Conservation (phyloP, 1,140 invertebrate species). For the Nebria ingens region DNA sequence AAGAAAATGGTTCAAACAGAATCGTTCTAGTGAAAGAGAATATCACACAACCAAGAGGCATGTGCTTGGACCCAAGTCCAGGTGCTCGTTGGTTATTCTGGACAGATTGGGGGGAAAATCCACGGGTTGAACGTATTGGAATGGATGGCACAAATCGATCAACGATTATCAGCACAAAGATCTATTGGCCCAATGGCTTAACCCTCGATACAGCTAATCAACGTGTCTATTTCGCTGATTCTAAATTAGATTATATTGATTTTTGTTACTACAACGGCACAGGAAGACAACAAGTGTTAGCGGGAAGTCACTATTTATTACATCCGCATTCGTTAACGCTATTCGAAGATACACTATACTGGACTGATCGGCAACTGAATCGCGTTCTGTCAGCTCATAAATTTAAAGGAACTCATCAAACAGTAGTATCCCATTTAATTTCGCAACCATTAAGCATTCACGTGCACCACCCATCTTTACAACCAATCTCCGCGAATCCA, state of each 20-base stretch:
- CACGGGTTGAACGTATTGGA: conserved; percentile 87
- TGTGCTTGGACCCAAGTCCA: conserved; percentile 86
- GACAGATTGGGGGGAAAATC: conserved; percentile 98
- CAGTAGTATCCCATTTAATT: conserved; percentile 86
- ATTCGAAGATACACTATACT: conserved; percentile 89
- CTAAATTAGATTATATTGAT: conserved; percentile 96
- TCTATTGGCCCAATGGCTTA: conserved; percentile 97
- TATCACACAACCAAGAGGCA: conserved; percentile 88
- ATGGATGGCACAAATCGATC: conserved; percentile 86
- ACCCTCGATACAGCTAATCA: conserved; percentile 90
- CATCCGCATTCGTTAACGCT: conserved; percentile 93
- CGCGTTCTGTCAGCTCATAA: conserved; percentile 82
- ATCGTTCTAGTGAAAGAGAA: conserved; percentile 85
- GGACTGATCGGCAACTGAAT: conserved; percentile 92
- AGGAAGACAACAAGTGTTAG: conserved; percentile 75
- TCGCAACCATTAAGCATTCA: conserved; percentile 91
- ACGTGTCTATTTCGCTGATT: conserved; percentile 94
- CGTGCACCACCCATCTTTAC: conserved; percentile 87
- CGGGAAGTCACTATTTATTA: conserved; percentile 79
- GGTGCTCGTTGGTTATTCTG: conserved; percentile 83
- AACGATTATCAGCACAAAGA: conserved; percentile 88
- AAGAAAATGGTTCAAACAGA: conserved; percentile 70
- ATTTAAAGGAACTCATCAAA: conserved; percentile 81
- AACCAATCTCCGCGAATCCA: conserved; percentile 75
- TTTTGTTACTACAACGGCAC: conserved; percentile 95